These are phyloP conservation scores for Sander vitreus DNA, from an alignment of 2,113 vertebrate genomes.

Conservation along the genomic window DNA sequence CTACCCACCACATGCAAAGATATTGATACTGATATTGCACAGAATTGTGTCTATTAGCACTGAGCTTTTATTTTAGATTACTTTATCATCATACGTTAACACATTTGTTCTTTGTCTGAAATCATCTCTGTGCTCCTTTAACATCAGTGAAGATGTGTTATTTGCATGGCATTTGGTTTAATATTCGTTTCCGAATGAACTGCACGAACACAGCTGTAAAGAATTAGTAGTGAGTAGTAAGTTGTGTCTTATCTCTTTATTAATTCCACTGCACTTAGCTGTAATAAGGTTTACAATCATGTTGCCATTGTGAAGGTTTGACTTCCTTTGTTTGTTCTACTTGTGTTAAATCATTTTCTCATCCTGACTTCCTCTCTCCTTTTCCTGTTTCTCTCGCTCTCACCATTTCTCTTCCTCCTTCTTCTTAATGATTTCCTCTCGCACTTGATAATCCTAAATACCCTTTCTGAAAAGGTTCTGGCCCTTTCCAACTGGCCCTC, in stretches of 20 bases:
- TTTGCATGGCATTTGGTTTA: background rate
- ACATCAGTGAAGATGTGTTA: background rate
- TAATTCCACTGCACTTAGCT: background rate
- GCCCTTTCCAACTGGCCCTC: constrained; percentile 70
- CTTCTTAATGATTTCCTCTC: constrained; percentile 70
- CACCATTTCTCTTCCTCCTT: constrained; percentile 41
- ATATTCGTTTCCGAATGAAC: background rate
- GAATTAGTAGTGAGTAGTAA: background rate
- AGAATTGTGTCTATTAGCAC: background rate
- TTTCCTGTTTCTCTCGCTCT: constrained; percentile 27
- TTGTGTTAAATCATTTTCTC: constrained; percentile 24
- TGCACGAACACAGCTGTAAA: background rate
- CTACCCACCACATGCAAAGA: background rate
- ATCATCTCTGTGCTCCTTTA: background rate
- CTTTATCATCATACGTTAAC: background rate
- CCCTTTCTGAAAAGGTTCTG: constrained; percentile 66
- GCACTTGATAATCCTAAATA: constrained; percentile 64
- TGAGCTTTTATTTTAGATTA: background rate
- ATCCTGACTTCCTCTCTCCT: constrained; percentile 46
- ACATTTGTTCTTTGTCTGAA: background rate
- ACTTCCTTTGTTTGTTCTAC: constrained; percentile 31
- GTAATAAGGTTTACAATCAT: constrained; percentile 5
- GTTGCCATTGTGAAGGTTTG: constrained; percentile 2
- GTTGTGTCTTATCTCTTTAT: background rate
- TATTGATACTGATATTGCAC: background rate